Evolutionary conservation across 2,888 invertebrate species (phyloP).

Genomic region (Drosophila yooni): DNA sequence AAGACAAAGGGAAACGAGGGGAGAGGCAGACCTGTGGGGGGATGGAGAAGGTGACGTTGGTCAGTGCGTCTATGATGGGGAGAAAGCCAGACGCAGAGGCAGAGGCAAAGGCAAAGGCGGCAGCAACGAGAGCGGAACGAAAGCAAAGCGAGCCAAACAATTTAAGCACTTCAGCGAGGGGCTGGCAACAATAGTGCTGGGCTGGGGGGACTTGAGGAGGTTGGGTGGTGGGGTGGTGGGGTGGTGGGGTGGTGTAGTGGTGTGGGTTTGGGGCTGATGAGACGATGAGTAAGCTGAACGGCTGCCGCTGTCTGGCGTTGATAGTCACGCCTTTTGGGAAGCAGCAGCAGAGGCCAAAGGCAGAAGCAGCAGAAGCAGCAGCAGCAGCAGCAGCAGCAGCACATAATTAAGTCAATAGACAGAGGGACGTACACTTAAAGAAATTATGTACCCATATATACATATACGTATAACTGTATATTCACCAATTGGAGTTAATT

Average conservation of each 20-base stretch:
- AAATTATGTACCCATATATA: neutral
- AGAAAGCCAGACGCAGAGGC: neutral
- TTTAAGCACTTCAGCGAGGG: slow-evolving; percentile 15
- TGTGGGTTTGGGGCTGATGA: slow-evolving; percentile 33
- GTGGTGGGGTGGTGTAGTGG: neutral
- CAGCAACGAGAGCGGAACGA: slow-evolving; percentile 58
- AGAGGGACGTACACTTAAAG: slow-evolving; percentile 29
- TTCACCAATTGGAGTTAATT: neutral
- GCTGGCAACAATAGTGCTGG: neutral
- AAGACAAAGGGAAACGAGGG: neutral
- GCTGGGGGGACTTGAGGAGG: neutral
- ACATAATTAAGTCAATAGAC: slow-evolving; percentile 77
- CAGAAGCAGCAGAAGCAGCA: slow-evolving; percentile 11
- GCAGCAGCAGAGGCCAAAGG: slow-evolving; percentile 37
- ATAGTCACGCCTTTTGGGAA: slow-evolving; percentile 61
- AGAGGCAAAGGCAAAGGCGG: slow-evolving; percentile 13
- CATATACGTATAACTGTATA: neutral
- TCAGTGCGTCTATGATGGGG: slow-evolving; percentile 9
- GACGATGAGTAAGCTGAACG: slow-evolving; percentile 64
- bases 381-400: slow-evolving; percentile 30
- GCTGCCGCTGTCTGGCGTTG: slow-evolving; percentile 59
- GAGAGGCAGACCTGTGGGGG: too few species aligned
- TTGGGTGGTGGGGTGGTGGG: neutral
- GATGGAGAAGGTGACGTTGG: slow-evolving; percentile 44
- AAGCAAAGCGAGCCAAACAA: slow-evolving; percentile 32